phyloP scores from a whole-genome alignment of 2,888 invertebrate genomes.

The Drosophila algonquin region DNA sequence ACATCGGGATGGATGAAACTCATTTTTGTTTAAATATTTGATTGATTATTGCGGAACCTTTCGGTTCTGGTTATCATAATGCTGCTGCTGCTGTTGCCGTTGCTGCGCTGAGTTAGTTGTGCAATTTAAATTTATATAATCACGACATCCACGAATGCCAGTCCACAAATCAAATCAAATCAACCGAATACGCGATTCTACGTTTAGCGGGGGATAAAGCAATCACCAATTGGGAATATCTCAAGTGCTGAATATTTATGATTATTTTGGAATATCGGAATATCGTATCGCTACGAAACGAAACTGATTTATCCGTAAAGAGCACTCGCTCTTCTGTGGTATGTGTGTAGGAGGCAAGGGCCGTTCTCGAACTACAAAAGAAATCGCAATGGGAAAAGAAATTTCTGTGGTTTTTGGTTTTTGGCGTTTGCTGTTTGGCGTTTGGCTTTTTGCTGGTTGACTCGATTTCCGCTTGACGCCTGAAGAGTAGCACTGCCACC shows the following conservation, averaged over 20 bases:
- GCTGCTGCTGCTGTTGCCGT: conserved; percentile 2
- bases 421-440: background rate
- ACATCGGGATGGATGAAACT: conserved; percentile 72
- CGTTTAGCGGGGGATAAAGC: background rate
- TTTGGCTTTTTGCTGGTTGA: conserved; percentile 32
- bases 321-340: conserved; percentile 14
- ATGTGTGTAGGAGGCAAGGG: conserved; percentile 41
- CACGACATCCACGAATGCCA: conserved; percentile 26
- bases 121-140: conserved; percentile 44
- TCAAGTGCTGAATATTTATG: conserved; percentile 22
- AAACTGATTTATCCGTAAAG: background rate
- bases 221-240: conserved; percentile 13
- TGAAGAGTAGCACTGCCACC: conserved; percentile 44
- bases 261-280: conserved; percentile 13
- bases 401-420: conserved; percentile 14
- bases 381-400: conserved; percentile 18
- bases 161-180: conserved; percentile 25
- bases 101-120: conserved; percentile 24
- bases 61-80: conserved; percentile 13
- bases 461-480: conserved; percentile 55
- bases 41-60: conserved; percentile 9
- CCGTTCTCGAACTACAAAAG: conserved; percentile 35
- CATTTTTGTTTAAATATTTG: conserved; percentile 49
- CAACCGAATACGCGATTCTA: background rate
- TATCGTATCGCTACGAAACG: conserved; percentile 2